Evolutionary conservation across 1,140 invertebrate species (phyloP).

Genomic region (Leptestheria dahalacensis): DNA sequence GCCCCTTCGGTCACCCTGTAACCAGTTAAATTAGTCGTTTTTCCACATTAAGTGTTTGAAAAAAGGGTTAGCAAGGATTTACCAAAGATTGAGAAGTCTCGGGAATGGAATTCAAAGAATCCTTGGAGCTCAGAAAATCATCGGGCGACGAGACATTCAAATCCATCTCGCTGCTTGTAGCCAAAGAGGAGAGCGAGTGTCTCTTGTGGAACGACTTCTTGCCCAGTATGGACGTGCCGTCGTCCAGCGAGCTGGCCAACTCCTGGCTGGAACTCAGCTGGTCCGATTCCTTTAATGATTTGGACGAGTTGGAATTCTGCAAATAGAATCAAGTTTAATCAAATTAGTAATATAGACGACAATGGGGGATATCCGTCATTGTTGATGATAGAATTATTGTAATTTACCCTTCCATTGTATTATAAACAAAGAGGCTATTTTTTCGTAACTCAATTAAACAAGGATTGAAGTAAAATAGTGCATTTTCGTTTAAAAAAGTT

Average conservation of each 20-base stretch:
- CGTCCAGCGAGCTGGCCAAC: slow-evolving; percentile 2
- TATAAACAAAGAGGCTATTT: no score
- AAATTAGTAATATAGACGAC: not conserved
- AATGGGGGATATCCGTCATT: not conserved
- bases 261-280: slow-evolving; percentile 4
- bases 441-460: no score
- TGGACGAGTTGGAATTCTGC: not conserved
- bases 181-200: not conserved
- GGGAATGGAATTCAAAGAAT: slow-evolving; percentile 12
- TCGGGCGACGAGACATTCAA: slow-evolving; percentile 3
- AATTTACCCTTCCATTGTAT: no score
- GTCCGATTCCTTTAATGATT: slow-evolving; percentile 1
- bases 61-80: not conserved
- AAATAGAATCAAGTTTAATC: not conserved
- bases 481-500: no score
- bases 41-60: not conserved
- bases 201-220: not conserved
- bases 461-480: no score
- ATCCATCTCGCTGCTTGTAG: slow-evolving; percentile 3
- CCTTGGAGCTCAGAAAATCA: slow-evolving; percentile 12
- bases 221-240: not conserved
- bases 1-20: not conserved
- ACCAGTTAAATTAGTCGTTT: not conserved
- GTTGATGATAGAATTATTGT: no score
- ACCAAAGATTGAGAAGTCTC: not conserved